These are phyloP conservation scores for Caranx melampygus DNA, from an alignment of 2,113 vertebrate species.

Conservation along the genomic window DNA sequence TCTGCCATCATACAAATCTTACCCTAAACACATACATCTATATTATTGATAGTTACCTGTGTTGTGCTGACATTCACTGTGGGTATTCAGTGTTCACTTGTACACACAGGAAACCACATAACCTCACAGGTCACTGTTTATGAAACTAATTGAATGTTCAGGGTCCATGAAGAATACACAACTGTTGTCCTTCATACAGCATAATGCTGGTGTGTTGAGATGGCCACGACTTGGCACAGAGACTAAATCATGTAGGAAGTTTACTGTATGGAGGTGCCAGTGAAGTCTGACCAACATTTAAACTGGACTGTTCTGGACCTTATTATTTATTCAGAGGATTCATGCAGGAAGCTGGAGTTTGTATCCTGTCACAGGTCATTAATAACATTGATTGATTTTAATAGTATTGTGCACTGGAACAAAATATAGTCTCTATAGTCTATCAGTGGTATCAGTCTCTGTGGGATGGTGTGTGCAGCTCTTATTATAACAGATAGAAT, in stretches of 20 bases:
- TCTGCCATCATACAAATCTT: too few species aligned
- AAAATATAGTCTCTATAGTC: background rate
- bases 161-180: too few species aligned
- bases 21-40: background rate
- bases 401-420: background rate
- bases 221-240: background rate
- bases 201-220: background rate
- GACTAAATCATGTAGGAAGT: background rate
- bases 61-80: too few species aligned
- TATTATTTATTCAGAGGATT: background rate
- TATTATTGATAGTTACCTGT: too few species aligned
- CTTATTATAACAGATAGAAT: constrained; percentile 35
- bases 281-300: background rate
- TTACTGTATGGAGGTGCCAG: background rate
- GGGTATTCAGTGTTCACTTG: too few species aligned
- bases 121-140: too few species aligned
- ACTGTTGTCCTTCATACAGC: background rate
- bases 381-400: background rate
- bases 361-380: background rate
- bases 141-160: too few species aligned
- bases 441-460: background rate
- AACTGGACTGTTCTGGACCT: background rate
- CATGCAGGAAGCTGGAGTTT: background rate
- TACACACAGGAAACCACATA: too few species aligned
- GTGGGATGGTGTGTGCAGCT: constrained; percentile 9